Base-by-base conservation (phyloP, 2,888 invertebrate genomes). In the Cephalotes varians region DNA sequence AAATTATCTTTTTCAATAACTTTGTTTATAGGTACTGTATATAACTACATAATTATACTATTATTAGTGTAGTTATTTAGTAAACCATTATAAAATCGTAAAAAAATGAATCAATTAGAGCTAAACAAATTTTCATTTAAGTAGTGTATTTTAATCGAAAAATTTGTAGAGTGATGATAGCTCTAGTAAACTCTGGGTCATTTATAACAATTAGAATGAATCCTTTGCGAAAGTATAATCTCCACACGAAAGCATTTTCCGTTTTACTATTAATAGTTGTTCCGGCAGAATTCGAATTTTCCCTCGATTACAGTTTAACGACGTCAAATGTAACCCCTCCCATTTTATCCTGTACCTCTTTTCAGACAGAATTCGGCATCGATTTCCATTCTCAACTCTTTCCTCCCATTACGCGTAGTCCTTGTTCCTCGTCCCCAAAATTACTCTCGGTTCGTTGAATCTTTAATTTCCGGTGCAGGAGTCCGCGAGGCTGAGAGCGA, bases 381-480 rank as follows among this genome's bases (percentile, higher is more conserved):
- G 92, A 92, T 92, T 92, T 92, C 90, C 91, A 92, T 92, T 92
- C 88, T 90, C 89, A 86, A 81, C 83, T 82, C 85, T 80, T 76
- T 37, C 74, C 82, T 84, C 67, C 49, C 82, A 21, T 62, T 82
- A 51, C 40, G 44, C 28, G 49, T 34, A 34, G 64, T 51, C 73
- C 83, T 84, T 91, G 88, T 90, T 90, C 90, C 88, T 72, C 89
- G 90, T 88, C 88, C 87, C 87, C 89, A 88, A 91, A 92, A 93
- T 93, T 92, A 92, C 89, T 90, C 86, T 85, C 92, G 89, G 89
- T 92, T 92, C 92, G 92, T 93, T 92, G 92, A 93, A 93, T 93
- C 93, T 93, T 93, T 93, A 93, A 93, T 93, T 93, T 93, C 93
- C 93, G 93, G 91, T 86, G 83, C 86, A 84, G 85, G 72, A 83